Evolutionary conservation across 1,140 invertebrate genomes (phyloP).

Genomic region (Tetramorium parvispinum): DNA sequence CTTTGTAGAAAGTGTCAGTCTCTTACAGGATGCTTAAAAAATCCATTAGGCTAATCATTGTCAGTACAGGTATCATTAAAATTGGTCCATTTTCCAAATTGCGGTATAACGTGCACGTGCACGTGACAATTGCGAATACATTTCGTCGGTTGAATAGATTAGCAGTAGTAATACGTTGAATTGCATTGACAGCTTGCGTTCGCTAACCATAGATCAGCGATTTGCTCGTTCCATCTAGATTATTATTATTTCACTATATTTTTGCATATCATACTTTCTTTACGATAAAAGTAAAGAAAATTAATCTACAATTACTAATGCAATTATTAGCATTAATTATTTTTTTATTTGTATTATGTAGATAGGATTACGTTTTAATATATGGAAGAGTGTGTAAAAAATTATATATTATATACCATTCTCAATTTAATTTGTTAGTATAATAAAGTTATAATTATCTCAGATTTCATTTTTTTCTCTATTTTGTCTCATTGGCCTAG

Average conservation of each 20-base stretch:
- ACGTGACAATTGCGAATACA: slow-evolving; percentile 11
- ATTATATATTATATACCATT: not conserved
- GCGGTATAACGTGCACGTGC: slow-evolving; percentile 1
- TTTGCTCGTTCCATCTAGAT: not conserved
- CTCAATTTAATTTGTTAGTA: not conserved
- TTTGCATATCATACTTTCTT: not conserved
- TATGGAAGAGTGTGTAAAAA: not conserved
- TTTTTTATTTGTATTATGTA: not conserved
- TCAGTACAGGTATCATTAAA: slow-evolving; percentile 11
- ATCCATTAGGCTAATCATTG: slow-evolving; percentile 22
- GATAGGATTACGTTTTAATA: not conserved
- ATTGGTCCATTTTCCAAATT: slow-evolving; percentile 18
- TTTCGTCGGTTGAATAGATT: not conserved
- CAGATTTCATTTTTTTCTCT: not conserved
- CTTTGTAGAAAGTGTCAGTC: slow-evolving; percentile 4
- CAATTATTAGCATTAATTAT: not conserved
- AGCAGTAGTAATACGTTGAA: not conserved
- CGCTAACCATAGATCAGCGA: not conserved
- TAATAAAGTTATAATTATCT: not conserved
- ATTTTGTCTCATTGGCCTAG: not conserved
- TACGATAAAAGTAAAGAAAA: not conserved
- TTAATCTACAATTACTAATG: not conserved
- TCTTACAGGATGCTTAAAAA: not conserved
- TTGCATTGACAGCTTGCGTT: not conserved
- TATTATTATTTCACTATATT: not conserved